Percentiles rank a stretch among this genome's conserved stretches.
Conservation (phyloP, 1,140 invertebrate genomes). For the Ostrea edulis region DNA sequence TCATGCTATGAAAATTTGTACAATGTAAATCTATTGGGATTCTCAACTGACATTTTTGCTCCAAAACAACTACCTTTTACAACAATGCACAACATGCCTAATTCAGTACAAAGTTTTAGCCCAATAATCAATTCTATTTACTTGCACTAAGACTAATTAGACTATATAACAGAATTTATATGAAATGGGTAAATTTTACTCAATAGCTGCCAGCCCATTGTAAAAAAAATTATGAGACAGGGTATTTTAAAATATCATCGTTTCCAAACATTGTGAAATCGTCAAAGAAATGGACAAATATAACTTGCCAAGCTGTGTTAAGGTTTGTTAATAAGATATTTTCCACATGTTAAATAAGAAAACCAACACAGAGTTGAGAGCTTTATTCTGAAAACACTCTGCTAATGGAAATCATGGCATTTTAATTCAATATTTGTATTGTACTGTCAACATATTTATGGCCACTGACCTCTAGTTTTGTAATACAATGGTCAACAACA, state of each 20-base stretch:
- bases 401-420: conserved; percentile 28
- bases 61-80: neutral
- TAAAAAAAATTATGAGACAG: neutral
- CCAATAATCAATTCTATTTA: neutral
- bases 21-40: neutral
- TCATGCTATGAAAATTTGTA: neutral
- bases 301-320: neutral
- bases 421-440: conserved; percentile 37
- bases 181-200: neutral
- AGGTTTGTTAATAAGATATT: conserved; percentile 1
- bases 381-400: neutral
- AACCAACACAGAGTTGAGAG: neutral
- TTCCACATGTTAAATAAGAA: neutral
- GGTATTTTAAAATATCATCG: neutral
- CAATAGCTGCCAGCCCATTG: neutral
- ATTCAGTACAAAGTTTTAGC: too few species aligned
- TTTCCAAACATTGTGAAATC: neutral
- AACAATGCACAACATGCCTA: neutral
- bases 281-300: neutral
- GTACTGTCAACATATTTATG: conserved; percentile 21
- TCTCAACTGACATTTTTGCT: neutral
- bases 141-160: neutral
- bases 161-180: neutral
- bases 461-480: conserved; percentile 10
- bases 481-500: neutral